Percentiles rank a stretch among this genome's conserved stretches.
These are phyloP conservation scores for Polypedilum pembai DNA, from an alignment of 1,140 invertebrate genomes.

Conservation along the genomic window DNA sequence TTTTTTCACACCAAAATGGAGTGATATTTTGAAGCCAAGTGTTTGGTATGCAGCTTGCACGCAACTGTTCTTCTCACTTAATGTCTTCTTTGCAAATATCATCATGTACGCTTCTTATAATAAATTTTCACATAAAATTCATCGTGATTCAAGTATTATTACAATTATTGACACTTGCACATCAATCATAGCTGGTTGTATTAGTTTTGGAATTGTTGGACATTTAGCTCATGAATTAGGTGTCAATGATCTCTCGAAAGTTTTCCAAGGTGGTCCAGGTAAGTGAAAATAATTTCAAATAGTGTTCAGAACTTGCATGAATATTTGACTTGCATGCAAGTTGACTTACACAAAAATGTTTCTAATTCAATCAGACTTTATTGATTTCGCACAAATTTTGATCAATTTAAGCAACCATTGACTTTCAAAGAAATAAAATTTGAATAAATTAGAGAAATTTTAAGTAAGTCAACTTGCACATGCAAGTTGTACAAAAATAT, in stretches of 20 bases:
- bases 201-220: constrained; percentile 79
- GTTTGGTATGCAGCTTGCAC: constrained; percentile 81
- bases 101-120: constrained; percentile 80
- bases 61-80: constrained; percentile 78
- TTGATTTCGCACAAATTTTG: no score
- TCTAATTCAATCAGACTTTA: no score
- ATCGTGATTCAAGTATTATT: constrained; percentile 66
- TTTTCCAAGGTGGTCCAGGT: background rate
- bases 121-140: constrained; percentile 66
- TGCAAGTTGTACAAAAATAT: constrained; percentile 45
- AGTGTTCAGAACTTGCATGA: no score
- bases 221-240: constrained; percentile 59
- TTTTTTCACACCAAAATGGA: constrained; percentile 66
- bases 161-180: constrained; percentile 72
- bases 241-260: constrained; percentile 39
- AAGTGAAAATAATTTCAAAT: no score
- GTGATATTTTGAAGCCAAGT: constrained; percentile 55
- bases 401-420: background rate
- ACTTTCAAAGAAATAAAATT: background rate
- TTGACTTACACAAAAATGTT: no score
- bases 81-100: constrained; percentile 72
- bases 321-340: no score
- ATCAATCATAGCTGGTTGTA: constrained; percentile 74
- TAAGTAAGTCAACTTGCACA: no score
- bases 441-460: no score